These are phyloP conservation scores for Poecile montanus DNA, from an alignment of 2,797 vertebrate species.

Conservation along the genomic window DNA sequence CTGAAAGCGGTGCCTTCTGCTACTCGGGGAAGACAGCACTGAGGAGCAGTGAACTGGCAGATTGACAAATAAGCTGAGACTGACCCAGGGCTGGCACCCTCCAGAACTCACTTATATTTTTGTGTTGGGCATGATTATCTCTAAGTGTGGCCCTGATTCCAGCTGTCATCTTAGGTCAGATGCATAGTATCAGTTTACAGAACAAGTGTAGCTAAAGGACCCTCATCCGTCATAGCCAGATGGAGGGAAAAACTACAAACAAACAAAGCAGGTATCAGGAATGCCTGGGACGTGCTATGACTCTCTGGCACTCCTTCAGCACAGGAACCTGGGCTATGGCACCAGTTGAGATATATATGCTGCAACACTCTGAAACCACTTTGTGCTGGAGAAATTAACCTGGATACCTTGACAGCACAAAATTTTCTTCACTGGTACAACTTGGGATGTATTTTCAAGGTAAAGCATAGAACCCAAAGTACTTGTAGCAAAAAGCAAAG, in stretches of 20 bases:
- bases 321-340: not conserved
- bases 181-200: conserved; percentile 58
- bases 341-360: not conserved
- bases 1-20: conserved; percentile 58
- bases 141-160: conserved; percentile 59
- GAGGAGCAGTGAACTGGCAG: conserved; percentile 52
- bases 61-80: conserved; percentile 68
- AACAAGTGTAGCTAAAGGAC: conserved; percentile 59
- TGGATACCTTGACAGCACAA: not conserved
- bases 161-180: conserved; percentile 71
- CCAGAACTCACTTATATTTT: conserved; percentile 60
- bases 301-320: not conserved
- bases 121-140: conserved; percentile 60
- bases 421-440: not conserved
- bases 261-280: not conserved
- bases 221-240: conserved; percentile 52
- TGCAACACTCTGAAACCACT: not conserved
- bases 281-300: not conserved
- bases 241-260: not conserved
- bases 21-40: not conserved
- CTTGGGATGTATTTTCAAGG: not conserved
- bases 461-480: not conserved
- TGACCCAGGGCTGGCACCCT: conserved; percentile 59
- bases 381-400: not conserved
- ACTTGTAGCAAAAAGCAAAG: not conserved